Evolutionary conservation across 2,797 vertebrate species (phyloP).

Genomic region (Eulemur coronatus): DNA sequence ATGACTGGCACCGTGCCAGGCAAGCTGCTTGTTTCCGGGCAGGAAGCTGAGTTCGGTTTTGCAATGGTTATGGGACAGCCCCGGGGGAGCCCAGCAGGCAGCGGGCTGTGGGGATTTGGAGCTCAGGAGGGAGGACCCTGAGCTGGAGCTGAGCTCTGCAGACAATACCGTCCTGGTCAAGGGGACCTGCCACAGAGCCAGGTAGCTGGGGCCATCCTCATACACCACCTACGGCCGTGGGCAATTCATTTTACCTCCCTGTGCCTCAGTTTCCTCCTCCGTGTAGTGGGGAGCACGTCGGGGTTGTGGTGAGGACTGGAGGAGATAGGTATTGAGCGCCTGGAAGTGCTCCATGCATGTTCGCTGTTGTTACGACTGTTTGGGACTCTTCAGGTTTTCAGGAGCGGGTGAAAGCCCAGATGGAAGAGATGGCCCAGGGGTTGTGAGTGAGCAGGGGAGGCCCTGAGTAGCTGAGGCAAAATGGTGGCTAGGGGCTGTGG

Average conservation of each 20-base stretch:
- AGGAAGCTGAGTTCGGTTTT: background rate
- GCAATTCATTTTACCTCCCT: background rate
- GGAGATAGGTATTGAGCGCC: accelerated
- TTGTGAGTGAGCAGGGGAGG: background rate
- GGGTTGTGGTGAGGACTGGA: background rate
- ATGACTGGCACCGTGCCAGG: accelerated
- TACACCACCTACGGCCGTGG: background rate
- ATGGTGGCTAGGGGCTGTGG: background rate
- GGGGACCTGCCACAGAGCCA: background rate
- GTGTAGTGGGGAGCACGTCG: no score
- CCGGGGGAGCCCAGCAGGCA: background rate
- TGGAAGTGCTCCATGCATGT: accelerated
- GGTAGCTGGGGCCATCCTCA: accelerated
- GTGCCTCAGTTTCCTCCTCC: background rate
- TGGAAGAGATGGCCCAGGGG: no score
- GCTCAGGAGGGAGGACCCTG: background rate
- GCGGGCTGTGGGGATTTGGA: background rate
- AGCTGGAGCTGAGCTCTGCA: background rate
- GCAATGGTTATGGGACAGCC: background rate
- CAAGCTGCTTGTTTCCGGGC: accelerated
- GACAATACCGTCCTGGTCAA: background rate
- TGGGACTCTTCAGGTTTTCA: background rate
- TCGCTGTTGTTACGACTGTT: no score
- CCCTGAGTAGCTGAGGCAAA: background rate
- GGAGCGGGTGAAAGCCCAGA: background rate